Base-by-base conservation (phyloP, 2,797 vertebrate species). In the Hydrophis major region DNA sequence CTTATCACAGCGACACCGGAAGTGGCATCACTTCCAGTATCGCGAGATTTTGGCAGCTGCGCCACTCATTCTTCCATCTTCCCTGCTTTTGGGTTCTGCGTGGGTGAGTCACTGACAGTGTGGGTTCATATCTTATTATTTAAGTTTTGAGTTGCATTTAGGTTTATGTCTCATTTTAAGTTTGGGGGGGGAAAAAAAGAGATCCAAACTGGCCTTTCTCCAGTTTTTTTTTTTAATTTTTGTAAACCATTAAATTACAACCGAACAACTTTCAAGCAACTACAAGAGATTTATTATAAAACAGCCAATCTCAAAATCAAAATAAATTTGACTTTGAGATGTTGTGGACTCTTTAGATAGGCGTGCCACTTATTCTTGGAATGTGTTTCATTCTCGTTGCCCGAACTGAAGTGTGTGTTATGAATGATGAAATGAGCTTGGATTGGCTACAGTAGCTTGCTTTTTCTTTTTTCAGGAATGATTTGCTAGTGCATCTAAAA, bases 1-100 rank as follows among this genome's bases (percentile, higher is more conserved):
- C 87, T 93, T 74, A 91, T 63, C 93, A 91, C 90, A 93, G 93
- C 90, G 90, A 93, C 93, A 93, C 93, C 90, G 93, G 93, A 93
- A 93, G 93, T 93, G 93, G 59, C 90, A 63, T 89, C 93, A 93
- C 93, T 93, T 93, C 93, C 93, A 86, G 90, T 93, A 86, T 93
- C 90, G 90, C 90, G 50, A 90, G 93, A 91, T 93, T 89, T 91
- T 4, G 87, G 69, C 90, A 93, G 93, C 93, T 66, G 87, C 5
- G 25, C 90, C 87, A 56, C 69, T 93, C 87, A 91, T 89, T 93
- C 90, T 89, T 93, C 93, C 93, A 93, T 93, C 93, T 93, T 93
- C 86, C 90, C 93, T 89, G 69, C 87, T 93, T 86, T 93, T 3
- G 90, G 93, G 87, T 91, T 93, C 93, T 91, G 87, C 89, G 59